Conservation (phyloP, 2,888 invertebrate species). For the Euphydryas editha region DNA sequence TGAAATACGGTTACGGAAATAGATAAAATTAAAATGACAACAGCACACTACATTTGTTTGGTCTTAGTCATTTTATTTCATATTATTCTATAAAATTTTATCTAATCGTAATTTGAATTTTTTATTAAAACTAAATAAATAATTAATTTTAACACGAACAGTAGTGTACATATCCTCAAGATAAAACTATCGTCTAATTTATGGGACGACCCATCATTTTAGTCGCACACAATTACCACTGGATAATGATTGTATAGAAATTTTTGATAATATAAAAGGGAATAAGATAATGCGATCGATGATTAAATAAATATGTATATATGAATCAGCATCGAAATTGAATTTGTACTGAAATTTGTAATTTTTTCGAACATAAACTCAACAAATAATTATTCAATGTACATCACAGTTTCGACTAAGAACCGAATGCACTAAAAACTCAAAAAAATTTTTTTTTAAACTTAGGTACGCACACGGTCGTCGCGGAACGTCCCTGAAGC, state of each 20-base stretch:
- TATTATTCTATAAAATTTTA: no score
- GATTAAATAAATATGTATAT: conserved; percentile 20
- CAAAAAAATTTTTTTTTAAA: background rate
- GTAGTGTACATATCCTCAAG: background rate
- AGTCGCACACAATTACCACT: conserved; percentile 64
- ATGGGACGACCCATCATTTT: conserved; percentile 45
- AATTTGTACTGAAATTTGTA: background rate
- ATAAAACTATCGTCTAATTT: conserved; percentile 31
- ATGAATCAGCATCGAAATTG: conserved; percentile 1
- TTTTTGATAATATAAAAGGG: conserved; percentile 54
- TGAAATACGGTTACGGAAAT: no score
- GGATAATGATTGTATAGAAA: conserved; percentile 50
- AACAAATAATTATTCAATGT: background rate
- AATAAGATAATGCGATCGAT: conserved; percentile 40
- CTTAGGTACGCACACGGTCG: no score
- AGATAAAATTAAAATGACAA: no score
- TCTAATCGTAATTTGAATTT: no score
- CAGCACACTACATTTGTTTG: no score
- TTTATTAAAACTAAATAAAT: no score
- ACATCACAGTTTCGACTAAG: no score
- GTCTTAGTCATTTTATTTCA: no score
- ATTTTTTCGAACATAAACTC: background rate
- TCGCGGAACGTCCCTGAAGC: no score
- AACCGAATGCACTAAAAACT: no score
- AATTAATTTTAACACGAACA: no score